Percentiles rank a stretch among this genome's conserved stretches.
Conservation (phyloP, 2,797 vertebrate genomes). For the Dermochelys coriacea region DNA sequence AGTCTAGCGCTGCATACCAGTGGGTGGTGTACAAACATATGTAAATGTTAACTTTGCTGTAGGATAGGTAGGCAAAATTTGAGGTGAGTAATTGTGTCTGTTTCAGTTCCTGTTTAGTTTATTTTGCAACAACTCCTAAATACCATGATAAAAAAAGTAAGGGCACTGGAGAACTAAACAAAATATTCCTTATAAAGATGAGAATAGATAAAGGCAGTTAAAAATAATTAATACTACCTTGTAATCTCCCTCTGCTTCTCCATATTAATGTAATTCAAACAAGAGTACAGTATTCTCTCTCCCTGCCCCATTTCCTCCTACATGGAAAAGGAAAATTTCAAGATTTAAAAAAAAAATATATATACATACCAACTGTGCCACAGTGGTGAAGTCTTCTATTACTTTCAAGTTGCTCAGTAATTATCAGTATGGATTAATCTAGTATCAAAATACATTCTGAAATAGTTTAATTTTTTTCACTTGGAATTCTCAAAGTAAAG, state of each 20-base stretch:
- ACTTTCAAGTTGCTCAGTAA: not conserved
- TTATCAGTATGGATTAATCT: not conserved
- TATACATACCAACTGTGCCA: too few species aligned
- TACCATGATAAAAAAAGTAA: rapidly evolving
- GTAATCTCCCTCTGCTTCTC: not conserved
- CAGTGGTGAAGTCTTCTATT: not conserved
- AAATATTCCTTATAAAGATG: not conserved
- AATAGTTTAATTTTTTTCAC: not conserved
- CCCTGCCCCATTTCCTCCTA: not conserved
- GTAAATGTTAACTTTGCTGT: not conserved
- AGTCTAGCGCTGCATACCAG: not conserved
- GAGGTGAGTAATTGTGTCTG: not conserved
- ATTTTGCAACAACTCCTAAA: not conserved
- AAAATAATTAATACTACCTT: not conserved
- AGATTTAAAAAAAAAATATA: not conserved
- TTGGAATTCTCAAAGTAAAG: not conserved
- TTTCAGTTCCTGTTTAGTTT: not conserved
- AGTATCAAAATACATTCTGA: not conserved
- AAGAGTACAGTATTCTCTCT: not conserved
- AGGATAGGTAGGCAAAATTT: conserved; percentile 4
- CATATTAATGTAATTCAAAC: conserved; percentile 4
- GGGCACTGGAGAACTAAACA: not conserved
- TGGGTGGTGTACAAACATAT: not conserved
- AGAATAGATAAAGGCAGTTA: not conserved
- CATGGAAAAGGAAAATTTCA: not conserved